A percentile compares a stretch with the other conserved stretches of the same genome.
These are phyloP conservation scores for Molorchus minor DNA, from an alignment of 2,888 invertebrate genomes.

Conservation along the genomic window DNA sequence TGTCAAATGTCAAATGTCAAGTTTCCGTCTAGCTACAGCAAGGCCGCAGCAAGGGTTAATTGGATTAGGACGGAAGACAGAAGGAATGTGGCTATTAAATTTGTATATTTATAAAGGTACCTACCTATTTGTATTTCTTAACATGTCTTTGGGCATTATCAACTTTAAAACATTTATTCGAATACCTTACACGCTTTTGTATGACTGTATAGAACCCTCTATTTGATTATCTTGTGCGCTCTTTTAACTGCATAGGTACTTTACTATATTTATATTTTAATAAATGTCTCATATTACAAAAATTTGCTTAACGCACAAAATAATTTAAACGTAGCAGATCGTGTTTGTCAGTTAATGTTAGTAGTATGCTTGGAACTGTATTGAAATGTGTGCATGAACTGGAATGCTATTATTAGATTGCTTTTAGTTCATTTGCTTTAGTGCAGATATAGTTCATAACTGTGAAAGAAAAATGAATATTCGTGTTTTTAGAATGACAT, in stretches of 20 bases:
- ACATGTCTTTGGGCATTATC: too few species aligned
- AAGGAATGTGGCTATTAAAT: conserved; percentile 24
- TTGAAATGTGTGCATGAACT: conserved; percentile 4
- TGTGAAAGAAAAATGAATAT: conserved; percentile 15
- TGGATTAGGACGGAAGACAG: too few species aligned
- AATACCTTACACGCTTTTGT: neutral
- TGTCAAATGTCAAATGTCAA: too few species aligned
- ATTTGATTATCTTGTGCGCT: too few species aligned
- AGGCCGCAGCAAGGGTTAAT: too few species aligned
- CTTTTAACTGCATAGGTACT: too few species aligned
- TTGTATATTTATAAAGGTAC: conserved; percentile 25
- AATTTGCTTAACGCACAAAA: conserved; percentile 20
- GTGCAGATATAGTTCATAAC: conserved; percentile 5
- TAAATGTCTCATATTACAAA: conserved; percentile 18
- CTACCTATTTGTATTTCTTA: too few species aligned
- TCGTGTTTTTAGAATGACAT: conserved; percentile 65
- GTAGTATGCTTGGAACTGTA: neutral
- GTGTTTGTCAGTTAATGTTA: conserved; percentile 3
- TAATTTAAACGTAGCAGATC: conserved; percentile 7
- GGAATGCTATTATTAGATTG: conserved; percentile 31
- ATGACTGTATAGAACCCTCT: too few species aligned
- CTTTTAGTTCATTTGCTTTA: conserved; percentile 12
- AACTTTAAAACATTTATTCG: neutral
- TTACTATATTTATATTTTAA: neutral
- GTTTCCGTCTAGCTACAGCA: too few species aligned